A percentile compares a stretch with the other conserved stretches of the same genome.
These are phyloP conservation scores for Cataglyphis altisquamis DNA, from an alignment of 2,888 invertebrate species.

Conservation along the genomic window DNA sequence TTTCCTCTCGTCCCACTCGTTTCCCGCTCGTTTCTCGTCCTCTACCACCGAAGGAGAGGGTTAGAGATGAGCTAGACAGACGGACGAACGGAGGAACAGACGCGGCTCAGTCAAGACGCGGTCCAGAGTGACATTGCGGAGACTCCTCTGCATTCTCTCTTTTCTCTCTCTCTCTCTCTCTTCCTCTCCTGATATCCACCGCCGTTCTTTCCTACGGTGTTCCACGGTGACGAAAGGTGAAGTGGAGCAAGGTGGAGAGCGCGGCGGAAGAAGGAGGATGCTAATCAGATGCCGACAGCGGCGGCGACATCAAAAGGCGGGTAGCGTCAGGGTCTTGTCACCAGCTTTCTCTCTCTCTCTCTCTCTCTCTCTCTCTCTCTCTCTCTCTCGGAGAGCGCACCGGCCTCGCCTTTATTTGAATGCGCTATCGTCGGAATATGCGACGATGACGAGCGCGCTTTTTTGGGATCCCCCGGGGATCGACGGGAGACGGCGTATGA, in stretches of 20 bases:
- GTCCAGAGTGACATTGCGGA: conserved; percentile 78
- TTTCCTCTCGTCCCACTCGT: conserved; percentile 57
- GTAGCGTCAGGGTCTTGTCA: conserved; percentile 82
- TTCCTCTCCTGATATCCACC: conserved; percentile 57
- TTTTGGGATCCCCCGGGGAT: conserved; percentile 63
- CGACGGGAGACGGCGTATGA: conserved; percentile 40
- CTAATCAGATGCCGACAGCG: conserved; percentile 86
- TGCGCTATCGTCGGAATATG: conserved; percentile 76
- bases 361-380: conserved; percentile 11
- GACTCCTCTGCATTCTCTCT: conserved; percentile 64
- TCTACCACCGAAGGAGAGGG: conserved; percentile 30
- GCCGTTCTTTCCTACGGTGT: conserved; percentile 46
- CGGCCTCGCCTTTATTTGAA: conserved; percentile 82
- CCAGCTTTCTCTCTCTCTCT: conserved; percentile 65
- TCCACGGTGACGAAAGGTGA: conserved; percentile 44
- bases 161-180: neutral
- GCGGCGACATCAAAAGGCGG: conserved; percentile 83
- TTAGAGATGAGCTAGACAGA: conserved; percentile 53
- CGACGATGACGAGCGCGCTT: conserved; percentile 72
- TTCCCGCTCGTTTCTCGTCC: neutral
- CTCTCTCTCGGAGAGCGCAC: conserved; percentile 70
- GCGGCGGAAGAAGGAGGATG: conserved; percentile 78
- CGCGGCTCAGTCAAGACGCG: conserved; percentile 79
- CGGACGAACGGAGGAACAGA: conserved; percentile 78
- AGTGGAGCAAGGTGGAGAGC: conserved; percentile 65